Conservation (phyloP, 2,797 vertebrate genomes). For the Phylloscopus collybita region DNA sequence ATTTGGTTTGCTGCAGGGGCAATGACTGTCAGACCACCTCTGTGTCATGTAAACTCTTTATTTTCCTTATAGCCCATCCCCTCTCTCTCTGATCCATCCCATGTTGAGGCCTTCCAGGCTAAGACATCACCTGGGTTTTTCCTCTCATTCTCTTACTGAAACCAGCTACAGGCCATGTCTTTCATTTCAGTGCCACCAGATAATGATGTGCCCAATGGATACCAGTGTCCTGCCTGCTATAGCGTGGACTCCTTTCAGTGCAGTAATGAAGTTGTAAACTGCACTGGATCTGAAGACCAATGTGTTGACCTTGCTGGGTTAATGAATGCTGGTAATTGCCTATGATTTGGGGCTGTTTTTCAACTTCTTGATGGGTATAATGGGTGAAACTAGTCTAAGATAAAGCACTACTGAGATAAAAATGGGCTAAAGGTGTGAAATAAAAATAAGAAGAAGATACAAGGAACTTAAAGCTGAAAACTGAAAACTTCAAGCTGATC, state of each 20-base stretch:
- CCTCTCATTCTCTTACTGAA: background rate
- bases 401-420: background rate
- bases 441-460: background rate
- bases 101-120: background rate
- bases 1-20: background rate
- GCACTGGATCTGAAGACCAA: constrained; percentile 30
- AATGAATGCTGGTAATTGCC: constrained; percentile 33
- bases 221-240: constrained; percentile 52
- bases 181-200: constrained; percentile 43
- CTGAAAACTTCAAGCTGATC: background rate
- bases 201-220: background rate
- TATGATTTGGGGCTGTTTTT: background rate
- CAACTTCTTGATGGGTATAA: background rate
- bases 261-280: background rate
- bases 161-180: background rate
- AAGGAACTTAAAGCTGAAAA: background rate
- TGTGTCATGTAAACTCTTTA: background rate
- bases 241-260: constrained; percentile 22
- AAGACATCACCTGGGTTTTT: background rate
- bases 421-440: background rate
- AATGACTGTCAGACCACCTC: background rate
- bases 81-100: background rate
- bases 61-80: background rate
- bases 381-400: background rate
- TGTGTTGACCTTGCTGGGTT: constrained; percentile 46